Evolutionary conservation across 2,113 vertebrate genomes (phyloP).

Genomic region (Ciconia stormi): DNA sequence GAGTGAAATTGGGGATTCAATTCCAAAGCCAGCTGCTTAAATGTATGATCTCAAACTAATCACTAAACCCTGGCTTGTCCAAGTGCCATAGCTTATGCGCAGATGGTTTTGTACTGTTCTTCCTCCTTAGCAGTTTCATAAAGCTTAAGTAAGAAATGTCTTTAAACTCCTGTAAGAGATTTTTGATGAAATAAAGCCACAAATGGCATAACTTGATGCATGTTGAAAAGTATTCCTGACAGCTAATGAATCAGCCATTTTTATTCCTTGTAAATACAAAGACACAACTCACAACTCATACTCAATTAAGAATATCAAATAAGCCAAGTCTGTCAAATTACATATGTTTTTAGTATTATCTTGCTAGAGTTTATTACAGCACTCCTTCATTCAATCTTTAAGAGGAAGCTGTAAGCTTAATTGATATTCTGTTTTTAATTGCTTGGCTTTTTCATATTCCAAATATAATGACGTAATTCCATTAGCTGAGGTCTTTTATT

Average conservation of each 20-base stretch:
- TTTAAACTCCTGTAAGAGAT: neutral
- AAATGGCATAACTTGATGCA: neutral
- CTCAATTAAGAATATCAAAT: slow-evolving; percentile 9
- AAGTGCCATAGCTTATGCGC: neutral
- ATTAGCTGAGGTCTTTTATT: slow-evolving; percentile 1
- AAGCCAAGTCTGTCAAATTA: slow-evolving; percentile 10
- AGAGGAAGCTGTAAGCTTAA: slow-evolving; percentile 11
- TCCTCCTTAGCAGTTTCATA: neutral
- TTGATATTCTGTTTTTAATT: slow-evolving; percentile 50
- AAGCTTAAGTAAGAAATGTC: neutral
- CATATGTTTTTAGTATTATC: slow-evolving; percentile 29
- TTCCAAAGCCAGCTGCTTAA: neutral
- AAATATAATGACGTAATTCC: neutral
- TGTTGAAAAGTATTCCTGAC: neutral
- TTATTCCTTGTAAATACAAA: neutral
- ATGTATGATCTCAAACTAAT: neutral
- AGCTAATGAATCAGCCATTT: neutral
- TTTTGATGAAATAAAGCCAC: neutral
- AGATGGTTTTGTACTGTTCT: neutral
- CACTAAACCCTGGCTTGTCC: neutral
- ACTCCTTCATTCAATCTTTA: slow-evolving; percentile 35
- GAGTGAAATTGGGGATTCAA: neutral
- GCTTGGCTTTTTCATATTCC: slow-evolving; percentile 27
- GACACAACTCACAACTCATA: neutral
- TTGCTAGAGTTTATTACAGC: slow-evolving; percentile 17